Base-by-base conservation (phyloP, 2,113 vertebrate species). In the Ammodytes dubius region DNA sequence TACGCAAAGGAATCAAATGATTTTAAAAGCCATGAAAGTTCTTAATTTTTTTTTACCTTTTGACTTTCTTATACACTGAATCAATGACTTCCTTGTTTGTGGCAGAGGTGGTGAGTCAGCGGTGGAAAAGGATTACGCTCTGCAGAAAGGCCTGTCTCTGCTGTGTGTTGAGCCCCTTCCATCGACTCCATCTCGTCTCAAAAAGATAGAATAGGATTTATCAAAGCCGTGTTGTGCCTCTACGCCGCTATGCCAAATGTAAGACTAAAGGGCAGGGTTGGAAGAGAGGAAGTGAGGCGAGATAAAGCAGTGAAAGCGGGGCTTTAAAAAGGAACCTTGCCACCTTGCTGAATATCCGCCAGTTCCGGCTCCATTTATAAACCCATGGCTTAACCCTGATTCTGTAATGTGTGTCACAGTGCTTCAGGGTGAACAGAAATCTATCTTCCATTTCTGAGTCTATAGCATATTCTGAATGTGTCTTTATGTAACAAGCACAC, bases 21-120 rank as follows among this genome's bases (percentile, higher is more conserved):
- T 73, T 69, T 68, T 65, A 61, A 75, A 37, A 14, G 64, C 50
- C 43, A 15, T 56, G 49, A 74, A 88, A 86, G 79, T 84, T 27
- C 27, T 27, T 27, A 1, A 27, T 27, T 27, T 27, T 88, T 85
- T 79, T 77, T 56, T 43, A 75, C 60, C 43, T 70, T 60, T 65
- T 82, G 49, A 82, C 77, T 84, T 82, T 69, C 42, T 58, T 9
- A 54, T 12, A 47, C 70, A 19, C 19, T 64, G 43, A 80, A 64
- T 58, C 57, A 65, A 58, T 60, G 59, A 17, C 43, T 4, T 74
- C 8, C 47, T 47, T 37, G 70, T 43, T 47, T 37, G 70, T 43
- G 54, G 12, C 46, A 56, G 53, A 76, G 49, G 58, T 39, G 61
- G 70, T 89, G 89, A 89, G 63, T 87, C 84, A 89, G 84, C 80